phyloP scores from a whole-genome alignment of 2,113 vertebrate species.

The Anarhynchus alexandrinus region DNA sequence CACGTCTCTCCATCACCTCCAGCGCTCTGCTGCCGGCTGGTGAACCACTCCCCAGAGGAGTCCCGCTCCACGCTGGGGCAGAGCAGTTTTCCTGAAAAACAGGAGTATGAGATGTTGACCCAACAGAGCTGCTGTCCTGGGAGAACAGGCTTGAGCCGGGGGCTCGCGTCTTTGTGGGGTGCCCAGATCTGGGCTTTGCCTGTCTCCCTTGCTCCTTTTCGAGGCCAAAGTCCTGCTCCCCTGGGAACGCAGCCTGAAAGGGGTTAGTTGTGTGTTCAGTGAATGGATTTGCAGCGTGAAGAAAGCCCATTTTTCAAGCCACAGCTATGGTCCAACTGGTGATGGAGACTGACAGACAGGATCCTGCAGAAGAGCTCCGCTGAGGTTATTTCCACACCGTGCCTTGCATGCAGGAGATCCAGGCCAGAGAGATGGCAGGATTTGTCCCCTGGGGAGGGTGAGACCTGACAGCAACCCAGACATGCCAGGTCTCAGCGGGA shows the following conservation, averaged over 20 bases:
- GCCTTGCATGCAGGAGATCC: accelerated
- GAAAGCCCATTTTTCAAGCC: not conserved
- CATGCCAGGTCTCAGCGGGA: not conserved
- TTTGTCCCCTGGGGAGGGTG: not conserved
- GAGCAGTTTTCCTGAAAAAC: not conserved
- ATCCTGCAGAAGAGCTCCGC: not conserved
- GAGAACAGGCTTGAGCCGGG: not conserved
- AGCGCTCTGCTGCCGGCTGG: not conserved
- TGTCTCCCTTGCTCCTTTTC: not conserved
- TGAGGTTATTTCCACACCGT: not conserved
- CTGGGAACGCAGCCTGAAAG: not conserved
- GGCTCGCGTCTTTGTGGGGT: not conserved
- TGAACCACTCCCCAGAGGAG: not conserved
- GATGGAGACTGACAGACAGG: accelerated
- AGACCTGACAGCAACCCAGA: not conserved
- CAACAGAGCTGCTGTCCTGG: not conserved
- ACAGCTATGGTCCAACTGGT: not conserved
- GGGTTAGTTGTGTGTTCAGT: not conserved
- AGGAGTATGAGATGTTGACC: not conserved
- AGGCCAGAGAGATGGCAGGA: not conserved
- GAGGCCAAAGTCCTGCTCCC: not conserved
- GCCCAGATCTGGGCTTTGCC: not conserved
- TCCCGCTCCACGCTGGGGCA: not conserved
- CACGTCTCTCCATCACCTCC: not conserved
- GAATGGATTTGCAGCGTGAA: not conserved